Percentiles rank a stretch among this genome's conserved stretches.
phyloP scores from a whole-genome alignment of 1,140 invertebrate genomes.

The Apis laboriosa region DNA sequence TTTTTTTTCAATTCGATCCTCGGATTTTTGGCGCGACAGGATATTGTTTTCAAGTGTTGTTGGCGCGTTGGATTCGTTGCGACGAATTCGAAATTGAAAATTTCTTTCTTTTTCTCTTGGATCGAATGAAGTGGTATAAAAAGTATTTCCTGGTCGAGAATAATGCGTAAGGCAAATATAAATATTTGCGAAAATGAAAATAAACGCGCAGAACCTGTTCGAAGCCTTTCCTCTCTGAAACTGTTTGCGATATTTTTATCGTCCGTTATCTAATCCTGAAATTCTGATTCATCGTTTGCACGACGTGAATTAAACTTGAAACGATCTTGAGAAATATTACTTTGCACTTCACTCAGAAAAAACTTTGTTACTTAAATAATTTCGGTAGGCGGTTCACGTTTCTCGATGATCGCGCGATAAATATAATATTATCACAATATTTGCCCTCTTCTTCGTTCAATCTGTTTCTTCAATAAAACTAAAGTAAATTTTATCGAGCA shows the following conservation, averaged over 20 bases:
- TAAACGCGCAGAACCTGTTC: background rate
- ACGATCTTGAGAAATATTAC: background rate
- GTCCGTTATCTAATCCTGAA: background rate
- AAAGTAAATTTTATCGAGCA: too few species aligned
- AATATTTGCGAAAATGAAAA: background rate
- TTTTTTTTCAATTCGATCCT: background rate
- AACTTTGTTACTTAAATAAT: too few species aligned
- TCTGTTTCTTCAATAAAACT: background rate
- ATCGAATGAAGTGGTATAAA: too few species aligned
- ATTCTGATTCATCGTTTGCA: background rate
- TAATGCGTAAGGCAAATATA: background rate
- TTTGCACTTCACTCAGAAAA: too few species aligned
- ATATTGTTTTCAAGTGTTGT: background rate
- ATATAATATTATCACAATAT: background rate
- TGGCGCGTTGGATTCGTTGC: background rate
- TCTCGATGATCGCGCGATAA: background rate
- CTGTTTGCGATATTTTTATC: background rate
- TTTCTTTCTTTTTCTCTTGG: too few species aligned
- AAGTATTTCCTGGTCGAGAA: too few species aligned
- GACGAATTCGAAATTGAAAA: background rate
- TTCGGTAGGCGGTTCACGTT: too few species aligned
- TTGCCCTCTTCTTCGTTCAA: background rate
- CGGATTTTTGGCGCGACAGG: background rate
- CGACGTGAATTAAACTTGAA: background rate
- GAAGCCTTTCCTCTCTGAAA: fast-evolving